A percentile compares a stretch with the other conserved stretches of the same genome.
Conservation (phyloP, 2,797 vertebrate genomes). For the Pterois miles region DNA sequence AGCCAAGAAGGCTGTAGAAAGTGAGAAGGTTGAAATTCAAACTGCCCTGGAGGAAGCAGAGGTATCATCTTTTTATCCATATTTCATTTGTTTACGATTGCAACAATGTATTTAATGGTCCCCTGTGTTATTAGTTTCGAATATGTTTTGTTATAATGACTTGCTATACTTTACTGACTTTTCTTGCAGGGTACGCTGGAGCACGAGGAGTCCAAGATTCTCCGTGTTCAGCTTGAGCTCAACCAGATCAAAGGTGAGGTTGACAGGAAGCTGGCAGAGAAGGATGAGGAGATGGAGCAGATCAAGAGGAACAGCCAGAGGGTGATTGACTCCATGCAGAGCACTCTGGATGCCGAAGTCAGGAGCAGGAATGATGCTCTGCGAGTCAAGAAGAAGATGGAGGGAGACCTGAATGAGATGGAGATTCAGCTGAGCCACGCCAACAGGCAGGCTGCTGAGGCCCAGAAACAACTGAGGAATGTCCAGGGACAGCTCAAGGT, state of each 20-base stretch:
- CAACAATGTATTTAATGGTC: neutral
- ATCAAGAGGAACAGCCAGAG: constrained; percentile 90
- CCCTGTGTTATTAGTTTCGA: neutral
- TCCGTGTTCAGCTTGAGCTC: constrained; percentile 88
- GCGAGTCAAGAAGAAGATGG: constrained; percentile 93
- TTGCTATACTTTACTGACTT: neutral
- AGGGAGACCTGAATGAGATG: constrained; percentile 90
- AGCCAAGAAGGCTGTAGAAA: constrained; percentile 86
- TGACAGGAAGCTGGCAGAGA: constrained; percentile 88
- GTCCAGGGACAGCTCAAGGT: constrained; percentile 91
- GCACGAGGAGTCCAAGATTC: constrained; percentile 90
- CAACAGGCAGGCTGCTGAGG: constrained; percentile 86
- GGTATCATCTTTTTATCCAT: constrained; percentile 72
- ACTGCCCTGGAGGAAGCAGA: constrained; percentile 89
- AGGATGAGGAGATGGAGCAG: constrained; percentile 92
- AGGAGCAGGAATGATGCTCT: constrained; percentile 91
- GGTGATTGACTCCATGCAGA: constrained; percentile 82
- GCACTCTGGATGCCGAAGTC: constrained; percentile 86
- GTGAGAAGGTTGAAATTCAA: constrained; percentile 87
- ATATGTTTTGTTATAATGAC: neutral
- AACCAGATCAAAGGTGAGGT: constrained; percentile 89
- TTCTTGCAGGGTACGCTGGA: constrained; percentile 86
- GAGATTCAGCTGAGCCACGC: constrained; percentile 90
- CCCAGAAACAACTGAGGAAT: constrained; percentile 89
- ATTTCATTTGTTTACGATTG: neutral